These are phyloP conservation scores for Manis crassicaudata DNA, from an alignment of 2,797 vertebrate species.

Conservation along the genomic window DNA sequence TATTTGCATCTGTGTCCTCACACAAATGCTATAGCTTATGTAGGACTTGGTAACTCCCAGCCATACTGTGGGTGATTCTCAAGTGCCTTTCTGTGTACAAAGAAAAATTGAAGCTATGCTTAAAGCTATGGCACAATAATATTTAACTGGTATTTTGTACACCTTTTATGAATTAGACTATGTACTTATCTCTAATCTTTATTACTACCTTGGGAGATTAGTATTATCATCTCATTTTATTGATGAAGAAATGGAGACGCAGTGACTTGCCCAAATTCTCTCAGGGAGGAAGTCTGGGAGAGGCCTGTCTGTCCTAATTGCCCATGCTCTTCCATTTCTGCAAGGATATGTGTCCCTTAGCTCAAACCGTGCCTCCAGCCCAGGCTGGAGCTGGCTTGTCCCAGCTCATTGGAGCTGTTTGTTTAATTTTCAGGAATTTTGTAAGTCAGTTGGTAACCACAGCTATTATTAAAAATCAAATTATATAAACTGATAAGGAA, in stretches of 20 bases:
- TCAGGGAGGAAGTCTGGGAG: not conserved
- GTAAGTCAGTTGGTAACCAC: not conserved
- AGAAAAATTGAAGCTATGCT: not conserved
- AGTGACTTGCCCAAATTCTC: not conserved
- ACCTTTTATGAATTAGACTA: not conserved
- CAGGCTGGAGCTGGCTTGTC: not conserved
- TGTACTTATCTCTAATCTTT: not conserved
- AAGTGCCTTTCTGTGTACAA: not conserved
- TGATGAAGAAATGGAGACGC: not conserved
- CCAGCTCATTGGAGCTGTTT: not conserved
- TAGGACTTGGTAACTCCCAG: not conserved
- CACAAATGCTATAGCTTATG: not conserved
- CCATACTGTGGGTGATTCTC: not conserved
- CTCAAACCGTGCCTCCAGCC: not conserved
- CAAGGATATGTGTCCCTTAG: not conserved
- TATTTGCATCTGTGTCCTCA: not conserved
- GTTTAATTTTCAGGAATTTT: slow-evolving; percentile 4
- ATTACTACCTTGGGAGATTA: not conserved
- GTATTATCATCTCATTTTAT: not conserved
- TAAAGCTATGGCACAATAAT: not conserved
- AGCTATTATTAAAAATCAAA: slow-evolving; percentile 13
- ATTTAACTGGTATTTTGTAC: not conserved
- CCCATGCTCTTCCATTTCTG: not conserved
- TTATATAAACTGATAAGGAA: not conserved
- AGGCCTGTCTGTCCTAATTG: not conserved